Evolutionary conservation across 2,797 vertebrate genomes (phyloP).

Genomic region (Hafferia zeledoni): DNA sequence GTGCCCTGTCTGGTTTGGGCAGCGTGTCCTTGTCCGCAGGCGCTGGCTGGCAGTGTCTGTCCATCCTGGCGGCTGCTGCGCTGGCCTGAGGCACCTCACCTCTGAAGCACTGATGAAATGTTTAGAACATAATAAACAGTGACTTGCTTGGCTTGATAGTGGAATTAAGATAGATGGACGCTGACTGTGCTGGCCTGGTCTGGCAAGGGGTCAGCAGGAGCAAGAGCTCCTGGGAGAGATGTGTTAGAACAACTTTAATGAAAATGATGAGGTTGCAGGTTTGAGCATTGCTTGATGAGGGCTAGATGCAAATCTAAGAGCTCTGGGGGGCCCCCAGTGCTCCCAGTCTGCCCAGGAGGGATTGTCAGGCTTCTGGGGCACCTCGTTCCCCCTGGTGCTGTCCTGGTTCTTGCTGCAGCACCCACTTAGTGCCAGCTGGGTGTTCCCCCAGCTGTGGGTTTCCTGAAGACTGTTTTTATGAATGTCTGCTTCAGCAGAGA

Average conservation of each 20-base stretch:
- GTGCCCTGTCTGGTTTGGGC: background rate
- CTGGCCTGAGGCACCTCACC: background rate
- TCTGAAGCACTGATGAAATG: background rate
- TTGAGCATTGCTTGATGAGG: accelerated
- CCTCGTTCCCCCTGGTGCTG: accelerated
- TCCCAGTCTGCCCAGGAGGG: background rate
- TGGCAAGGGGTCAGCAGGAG: background rate
- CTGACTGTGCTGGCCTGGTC: background rate
- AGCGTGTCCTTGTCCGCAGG: background rate
- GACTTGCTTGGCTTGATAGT: background rate
- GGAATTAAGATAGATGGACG: background rate
- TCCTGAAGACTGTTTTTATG: background rate
- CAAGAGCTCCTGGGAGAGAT: background rate
- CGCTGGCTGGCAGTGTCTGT: accelerated
- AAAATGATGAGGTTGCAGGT: background rate
- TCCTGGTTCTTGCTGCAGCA: background rate
- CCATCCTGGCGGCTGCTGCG: background rate
- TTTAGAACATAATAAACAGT: background rate
- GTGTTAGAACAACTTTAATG: background rate
- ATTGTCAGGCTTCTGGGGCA: background rate
- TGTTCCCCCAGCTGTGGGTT: background rate
- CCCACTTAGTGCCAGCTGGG: background rate
- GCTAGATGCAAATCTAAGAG: background rate
- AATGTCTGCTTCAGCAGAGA: background rate
- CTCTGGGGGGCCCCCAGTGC: background rate